Conservation (phyloP, 2,888 invertebrate genomes). For the Cryptocephalus primarius region DNA sequence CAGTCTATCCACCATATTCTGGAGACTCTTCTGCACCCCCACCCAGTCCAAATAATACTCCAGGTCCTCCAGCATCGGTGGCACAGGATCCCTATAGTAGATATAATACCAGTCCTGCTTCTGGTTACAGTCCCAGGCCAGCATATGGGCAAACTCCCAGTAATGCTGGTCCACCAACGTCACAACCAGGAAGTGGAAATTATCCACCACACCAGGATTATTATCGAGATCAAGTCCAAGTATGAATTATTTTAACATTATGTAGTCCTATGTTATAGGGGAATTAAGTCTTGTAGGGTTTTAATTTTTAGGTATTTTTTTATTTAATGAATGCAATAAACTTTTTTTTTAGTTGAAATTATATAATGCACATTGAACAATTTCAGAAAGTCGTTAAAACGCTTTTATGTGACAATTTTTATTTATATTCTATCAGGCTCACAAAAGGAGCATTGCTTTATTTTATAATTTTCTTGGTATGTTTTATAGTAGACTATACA, state of each 20-base stretch:
- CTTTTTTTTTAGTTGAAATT: no score
- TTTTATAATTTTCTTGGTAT: no score
- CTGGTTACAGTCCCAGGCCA: slow-evolving; percentile 32
- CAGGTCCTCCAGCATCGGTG: slow-evolving; percentile 25
- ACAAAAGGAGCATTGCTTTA: no score
- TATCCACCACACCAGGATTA: slow-evolving; percentile 46
- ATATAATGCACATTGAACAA: no score
- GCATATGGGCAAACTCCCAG: slow-evolving; percentile 31
- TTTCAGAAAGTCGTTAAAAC: no score
- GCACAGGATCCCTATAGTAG: slow-evolving; percentile 35
- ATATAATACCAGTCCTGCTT: slow-evolving; percentile 27
- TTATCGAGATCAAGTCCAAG: slow-evolving; percentile 38
- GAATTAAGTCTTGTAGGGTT: no score
- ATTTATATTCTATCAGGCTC: no score
- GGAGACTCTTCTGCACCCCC: slow-evolving; percentile 33
- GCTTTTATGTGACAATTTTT: no score
- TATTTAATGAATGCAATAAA: no score
- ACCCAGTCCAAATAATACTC: slow-evolving; percentile 24
- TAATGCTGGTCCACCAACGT: slow-evolving; percentile 36
- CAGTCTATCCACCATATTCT: slow-evolving; percentile 66
- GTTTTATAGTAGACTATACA: no score
- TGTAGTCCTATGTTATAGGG: no score
- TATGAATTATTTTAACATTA: slow-evolving; percentile 3
- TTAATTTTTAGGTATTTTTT: no score
- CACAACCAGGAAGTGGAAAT: slow-evolving; percentile 35